A percentile compares a stretch with the other conserved stretches of the same genome.
These are phyloP conservation scores for Phortica variegata DNA, from an alignment of 1,140 invertebrate species.

Conservation along the genomic window DNA sequence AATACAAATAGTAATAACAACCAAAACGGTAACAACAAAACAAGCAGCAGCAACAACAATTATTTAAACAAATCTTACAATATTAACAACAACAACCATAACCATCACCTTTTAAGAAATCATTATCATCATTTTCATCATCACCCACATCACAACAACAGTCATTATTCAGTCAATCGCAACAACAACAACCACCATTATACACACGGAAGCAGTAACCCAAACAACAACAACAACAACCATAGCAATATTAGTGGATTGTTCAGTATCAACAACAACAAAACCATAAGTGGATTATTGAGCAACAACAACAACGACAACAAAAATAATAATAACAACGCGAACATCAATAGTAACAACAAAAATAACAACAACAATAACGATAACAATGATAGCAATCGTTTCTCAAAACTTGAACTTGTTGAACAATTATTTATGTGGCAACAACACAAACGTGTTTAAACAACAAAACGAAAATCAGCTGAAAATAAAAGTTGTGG, in stretches of 20 bases:
- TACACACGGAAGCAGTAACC: slow-evolving; percentile 5
- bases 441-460: slow-evolving; percentile 43
- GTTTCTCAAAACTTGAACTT: slow-evolving; percentile 43
- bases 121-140: background rate
- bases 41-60: slow-evolving; percentile 10
- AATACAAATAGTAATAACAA: slow-evolving; percentile 25
- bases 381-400: slow-evolving; percentile 20
- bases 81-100: too few species aligned
- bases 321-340: slow-evolving; percentile 20
- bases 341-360: slow-evolving; percentile 14
- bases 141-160: too few species aligned
- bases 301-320: slow-evolving; percentile 22
- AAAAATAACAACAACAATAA: slow-evolving; percentile 10
- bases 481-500: slow-evolving; percentile 3
- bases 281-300: slow-evolving; percentile 7
- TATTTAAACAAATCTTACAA: too few species aligned
- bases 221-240: slow-evolving; percentile 9
- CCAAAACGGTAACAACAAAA: background rate
- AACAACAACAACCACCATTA: slow-evolving; percentile 1
- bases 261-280: slow-evolving; percentile 4
- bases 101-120: slow-evolving; percentile 1
- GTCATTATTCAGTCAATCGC: too few species aligned
- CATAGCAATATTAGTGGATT: too few species aligned
- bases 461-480: slow-evolving; percentile 9
- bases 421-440: slow-evolving; percentile 44